These are phyloP conservation scores for Bombus superbus DNA, from an alignment of 1,140 invertebrate genomes.

Conservation along the genomic window DNA sequence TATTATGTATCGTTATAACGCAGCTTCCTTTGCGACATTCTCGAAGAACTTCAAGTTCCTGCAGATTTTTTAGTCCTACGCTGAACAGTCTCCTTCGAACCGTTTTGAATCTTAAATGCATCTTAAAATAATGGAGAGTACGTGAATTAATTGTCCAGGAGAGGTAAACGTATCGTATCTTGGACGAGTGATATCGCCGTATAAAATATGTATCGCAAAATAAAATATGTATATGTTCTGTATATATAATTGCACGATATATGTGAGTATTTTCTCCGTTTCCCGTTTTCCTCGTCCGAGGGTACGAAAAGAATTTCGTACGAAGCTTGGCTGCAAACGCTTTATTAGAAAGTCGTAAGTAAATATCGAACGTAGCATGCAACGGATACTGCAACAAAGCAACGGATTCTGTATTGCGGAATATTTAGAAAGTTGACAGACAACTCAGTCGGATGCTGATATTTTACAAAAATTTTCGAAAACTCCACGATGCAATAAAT, in stretches of 20 bases:
- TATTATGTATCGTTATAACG: background rate
- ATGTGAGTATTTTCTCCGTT: background rate
- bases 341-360: background rate
- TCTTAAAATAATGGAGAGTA: background rate
- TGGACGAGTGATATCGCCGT: background rate
- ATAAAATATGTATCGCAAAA: background rate
- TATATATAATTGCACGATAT: background rate
- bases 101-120: background rate
- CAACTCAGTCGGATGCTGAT: background rate
- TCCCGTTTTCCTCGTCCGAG: background rate
- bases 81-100: background rate
- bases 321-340: background rate
- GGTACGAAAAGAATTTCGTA: too few relatives aligned
- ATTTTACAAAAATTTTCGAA: rapidly evolving
- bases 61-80: background rate
- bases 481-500: background rate
- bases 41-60: background rate
- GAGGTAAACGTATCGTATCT: background rate
- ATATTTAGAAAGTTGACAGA: background rate
- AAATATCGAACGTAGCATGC: background rate
- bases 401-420: background rate
- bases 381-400: background rate
- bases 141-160: background rate
- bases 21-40: background rate
- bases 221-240: background rate